A percentile compares a stretch with the other conserved stretches of the same genome.
These are phyloP conservation scores for Megalurothrips usitatus DNA, from an alignment of 2,888 invertebrate genomes.

Conservation along the genomic window DNA sequence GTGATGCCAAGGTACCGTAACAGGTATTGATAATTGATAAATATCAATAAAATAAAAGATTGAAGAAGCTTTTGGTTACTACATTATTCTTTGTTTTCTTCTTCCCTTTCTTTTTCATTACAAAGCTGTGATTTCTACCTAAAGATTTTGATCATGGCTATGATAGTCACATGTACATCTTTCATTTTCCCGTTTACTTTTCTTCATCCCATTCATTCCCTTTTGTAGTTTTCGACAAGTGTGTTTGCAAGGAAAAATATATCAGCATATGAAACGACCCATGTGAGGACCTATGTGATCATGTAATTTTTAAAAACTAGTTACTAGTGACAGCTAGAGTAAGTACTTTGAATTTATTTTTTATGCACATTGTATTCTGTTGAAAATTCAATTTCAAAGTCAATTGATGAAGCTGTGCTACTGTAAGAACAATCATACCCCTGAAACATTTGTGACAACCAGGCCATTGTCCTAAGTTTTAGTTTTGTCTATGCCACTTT, in stretches of 20 bases:
- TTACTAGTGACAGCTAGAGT: background rate
- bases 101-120: too few species aligned
- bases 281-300: slow-evolving; percentile 18
- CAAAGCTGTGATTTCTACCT: background rate
- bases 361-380: slow-evolving; percentile 11
- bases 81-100: too few species aligned
- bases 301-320: background rate
- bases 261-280: background rate
- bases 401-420: background rate
- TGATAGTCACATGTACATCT: background rate
- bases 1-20: too few species aligned
- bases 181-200: background rate
- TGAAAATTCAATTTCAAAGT: slow-evolving; percentile 2
- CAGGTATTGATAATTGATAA: too few species aligned
- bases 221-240: background rate
- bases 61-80: too few species aligned
- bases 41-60: too few species aligned
- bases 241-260: background rate
- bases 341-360: slow-evolving; percentile 21
- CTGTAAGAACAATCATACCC: background rate
- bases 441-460: background rate
- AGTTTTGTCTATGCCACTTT: background rate
- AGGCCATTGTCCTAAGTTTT: background rate
- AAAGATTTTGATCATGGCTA: background rate
- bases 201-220: background rate